Evolutionary conservation across 2,888 invertebrate genomes (phyloP).

Genomic region (Monochamus alternatus): DNA sequence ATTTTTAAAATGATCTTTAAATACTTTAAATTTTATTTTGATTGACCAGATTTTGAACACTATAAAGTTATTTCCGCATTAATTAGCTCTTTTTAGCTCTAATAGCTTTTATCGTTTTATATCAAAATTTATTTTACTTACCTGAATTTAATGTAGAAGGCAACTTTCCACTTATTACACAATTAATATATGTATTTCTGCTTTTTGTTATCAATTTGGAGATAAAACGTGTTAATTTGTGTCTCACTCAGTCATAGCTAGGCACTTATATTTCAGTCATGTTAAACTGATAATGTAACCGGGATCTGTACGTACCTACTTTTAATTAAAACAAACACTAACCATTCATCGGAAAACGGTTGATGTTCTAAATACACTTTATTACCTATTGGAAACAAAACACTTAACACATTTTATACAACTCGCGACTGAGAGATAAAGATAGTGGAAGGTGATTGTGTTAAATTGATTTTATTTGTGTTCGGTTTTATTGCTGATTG

Average conservation of each 20-base stretch:
- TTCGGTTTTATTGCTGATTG: conserved; percentile 26
- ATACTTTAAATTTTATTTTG: too few relatives aligned
- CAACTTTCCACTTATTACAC: too few relatives aligned
- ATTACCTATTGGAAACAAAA: conserved; percentile 34
- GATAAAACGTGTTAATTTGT: conserved; percentile 1
- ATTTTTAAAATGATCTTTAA: too few relatives aligned
- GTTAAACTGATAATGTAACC: conserved; percentile 8
- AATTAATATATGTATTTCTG: too few relatives aligned
- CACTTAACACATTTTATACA: conserved; percentile 17
- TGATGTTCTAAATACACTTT: conserved; percentile 27
- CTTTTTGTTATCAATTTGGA: neutral
- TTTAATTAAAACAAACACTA: conserved; percentile 8
- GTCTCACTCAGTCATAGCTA: neutral
- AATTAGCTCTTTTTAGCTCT: too few relatives aligned
- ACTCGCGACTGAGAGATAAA: conserved; percentile 20
- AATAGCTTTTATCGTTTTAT: too few relatives aligned
- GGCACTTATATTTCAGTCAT: neutral
- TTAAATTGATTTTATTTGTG: conserved; percentile 26
- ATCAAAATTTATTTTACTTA: too few relatives aligned
- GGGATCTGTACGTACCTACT: neutral
- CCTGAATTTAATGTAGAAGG: too few relatives aligned
- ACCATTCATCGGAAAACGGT: conserved; percentile 18
- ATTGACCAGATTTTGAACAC: too few relatives aligned
- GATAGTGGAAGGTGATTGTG: conserved; percentile 21
- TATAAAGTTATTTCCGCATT: too few relatives aligned